Evolutionary conservation across 2,113 vertebrate species (phyloP), one percentile per base, ranked within the genome.

Genomic region (Naja naja): DNA sequence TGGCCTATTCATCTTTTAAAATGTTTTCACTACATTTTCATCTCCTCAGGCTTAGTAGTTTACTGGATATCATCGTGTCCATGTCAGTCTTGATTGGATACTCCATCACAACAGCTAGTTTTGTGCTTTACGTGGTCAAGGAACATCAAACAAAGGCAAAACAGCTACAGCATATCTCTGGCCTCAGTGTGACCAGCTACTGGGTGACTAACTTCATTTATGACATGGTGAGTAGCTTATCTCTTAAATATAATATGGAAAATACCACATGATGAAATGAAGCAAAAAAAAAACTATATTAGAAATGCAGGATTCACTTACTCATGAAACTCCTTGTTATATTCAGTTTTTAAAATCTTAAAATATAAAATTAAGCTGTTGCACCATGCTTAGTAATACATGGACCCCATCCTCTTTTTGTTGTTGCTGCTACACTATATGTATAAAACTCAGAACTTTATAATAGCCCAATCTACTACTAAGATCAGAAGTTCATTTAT

Each of bases 131-230:
- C 1, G 98, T 99, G 89, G 99, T 99, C 25, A 98, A 95, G 91
- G 99, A 99, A 91, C 98, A 99, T 95, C 98, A 99, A 95, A 99
- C 96, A 43, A 99, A 99, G 94, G 98, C 98, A 95, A 99, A 99
- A 95, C 98, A 98, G 95, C 96, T 99, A 92, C 99, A 99, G 96
- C 99, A 99, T 96, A 99, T 99, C 91, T 98, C 99, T 14, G 99
- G 99, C 95, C 95, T 99, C 4, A 97, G 99, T 0, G 98, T 99
- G 96, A 98, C 98, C 18, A 98, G 98, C 95, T 99, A 99, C 96
- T 99, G 99, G 99, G 94, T 97, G 89, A 98, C 98, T 87, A 99
- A 99, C 97, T 99, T 99, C 98, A 47, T 99, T 93, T 99, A 99
- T 89, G 99, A 99, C 96, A 98, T 99, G 98, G 99, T 99, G 98